A percentile compares a stretch with the other conserved stretches of the same genome.
Conservation (phyloP, 2,888 invertebrate genomes). For the Cephonodes hylas region DNA sequence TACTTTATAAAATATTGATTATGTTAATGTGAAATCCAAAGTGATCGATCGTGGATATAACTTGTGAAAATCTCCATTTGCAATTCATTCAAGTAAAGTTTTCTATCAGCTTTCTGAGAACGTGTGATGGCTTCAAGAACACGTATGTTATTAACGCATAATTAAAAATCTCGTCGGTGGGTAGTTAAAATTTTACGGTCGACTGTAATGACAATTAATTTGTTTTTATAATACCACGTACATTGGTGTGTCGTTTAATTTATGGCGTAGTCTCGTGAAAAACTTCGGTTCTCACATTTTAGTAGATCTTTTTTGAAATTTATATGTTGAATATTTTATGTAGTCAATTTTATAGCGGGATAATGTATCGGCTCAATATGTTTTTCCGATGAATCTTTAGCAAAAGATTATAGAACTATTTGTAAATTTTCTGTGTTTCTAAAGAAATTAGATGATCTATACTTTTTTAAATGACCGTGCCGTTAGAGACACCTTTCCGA, state of each 20-base stretch:
- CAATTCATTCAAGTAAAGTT: not conserved
- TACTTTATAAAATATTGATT: too few species aligned
- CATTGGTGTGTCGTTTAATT: not conserved
- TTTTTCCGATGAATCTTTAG: too few species aligned
- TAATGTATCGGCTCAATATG: too few species aligned
- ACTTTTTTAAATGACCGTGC: too few species aligned
- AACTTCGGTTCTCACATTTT: not conserved
- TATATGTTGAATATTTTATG: not conserved
- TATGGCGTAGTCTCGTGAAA: not conserved
- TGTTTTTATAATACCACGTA: not conserved
- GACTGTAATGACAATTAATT: not conserved
- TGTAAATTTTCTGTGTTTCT: too few species aligned
- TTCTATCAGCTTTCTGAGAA: not conserved
- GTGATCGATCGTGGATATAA: too few species aligned
- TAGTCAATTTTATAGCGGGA: not conserved
- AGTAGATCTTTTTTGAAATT: not conserved
- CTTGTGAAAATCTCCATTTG: not conserved
- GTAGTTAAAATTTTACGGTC: not conserved
- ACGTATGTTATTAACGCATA: not conserved
- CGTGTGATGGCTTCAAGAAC: not conserved
- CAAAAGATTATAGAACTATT: too few species aligned
- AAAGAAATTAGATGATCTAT: too few species aligned
- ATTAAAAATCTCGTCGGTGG: not conserved
- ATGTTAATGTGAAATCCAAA: too few species aligned
- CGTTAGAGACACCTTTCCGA: too few species aligned